Evolutionary conservation across 2,888 invertebrate species (phyloP), one percentile per base, ranked within the genome.

Genomic region (Hydriomena furcata): DNA sequence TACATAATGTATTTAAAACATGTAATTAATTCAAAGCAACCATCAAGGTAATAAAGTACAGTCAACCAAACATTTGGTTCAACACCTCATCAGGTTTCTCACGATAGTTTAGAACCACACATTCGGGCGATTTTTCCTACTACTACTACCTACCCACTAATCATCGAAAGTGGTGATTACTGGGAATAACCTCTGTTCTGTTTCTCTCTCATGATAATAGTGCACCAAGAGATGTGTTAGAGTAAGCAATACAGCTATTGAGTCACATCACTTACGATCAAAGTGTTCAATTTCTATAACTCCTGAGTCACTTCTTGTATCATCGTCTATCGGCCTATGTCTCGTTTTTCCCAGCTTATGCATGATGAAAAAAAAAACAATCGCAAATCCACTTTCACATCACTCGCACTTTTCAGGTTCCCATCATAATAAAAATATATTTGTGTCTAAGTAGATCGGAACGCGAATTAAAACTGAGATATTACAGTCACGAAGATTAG

Each of bases 401-500:
- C 54, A 65, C 63, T 65, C 6, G 58, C 51, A 56, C 50, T 32
- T 12, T 24, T 59, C 57, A 56, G 65, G 59, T 59, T 57, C 60
- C 56, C 65, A 68, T 67, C 58, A 60, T 60, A 44, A 64, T 55
- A 63, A 52, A 65, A 63, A 55, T 27, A 68, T 58, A 65, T 55
- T 53, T 57, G 66, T 73, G 79, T 72, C 73, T 71, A 71, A 68
- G 64, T 75, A 65, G 70, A 66, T 71, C 65, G 73, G 65, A 73
- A 73, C 66, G 65, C 69, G 68, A 81, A 81, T 76, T 77, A 81
- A 75, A 76, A 86, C 85, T 88, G 84, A 88, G 82, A 84, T 78
- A 79, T 77, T 76, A 73, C 73, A 73, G 69, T 68, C 68, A 71
- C 53, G 62, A 60, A 76, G 88, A 88, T 86, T 74, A 88, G 89